Evolutionary conservation across 2,113 vertebrate genomes (phyloP).

Genomic region (Pica pica): DNA sequence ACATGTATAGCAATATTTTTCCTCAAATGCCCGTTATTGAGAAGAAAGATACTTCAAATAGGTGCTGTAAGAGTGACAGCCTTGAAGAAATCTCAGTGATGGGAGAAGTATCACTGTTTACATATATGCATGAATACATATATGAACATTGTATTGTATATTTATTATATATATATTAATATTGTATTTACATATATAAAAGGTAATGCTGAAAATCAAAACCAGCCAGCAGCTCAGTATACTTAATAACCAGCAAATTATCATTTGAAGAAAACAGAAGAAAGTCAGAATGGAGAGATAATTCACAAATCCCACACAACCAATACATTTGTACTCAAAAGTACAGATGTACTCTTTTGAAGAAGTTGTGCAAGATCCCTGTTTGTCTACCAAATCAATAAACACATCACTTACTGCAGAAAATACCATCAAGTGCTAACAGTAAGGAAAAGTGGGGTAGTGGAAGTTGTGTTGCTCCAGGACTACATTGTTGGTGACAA

Average conservation of each 20-base stretch:
- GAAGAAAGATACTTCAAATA: background rate
- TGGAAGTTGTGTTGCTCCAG: background rate
- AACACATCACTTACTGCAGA: background rate
- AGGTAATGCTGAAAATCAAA: background rate
- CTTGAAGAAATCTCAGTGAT: background rate
- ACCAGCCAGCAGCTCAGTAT: background rate
- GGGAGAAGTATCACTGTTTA: background rate
- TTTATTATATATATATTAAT: background rate
- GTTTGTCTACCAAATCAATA: background rate
- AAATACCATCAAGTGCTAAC: background rate
- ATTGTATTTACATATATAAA: background rate
- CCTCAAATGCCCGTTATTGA: background rate
- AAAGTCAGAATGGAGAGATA: background rate
- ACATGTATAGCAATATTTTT: background rate
- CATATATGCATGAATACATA: background rate
- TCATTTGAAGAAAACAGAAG: background rate
- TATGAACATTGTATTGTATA: background rate
- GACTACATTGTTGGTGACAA: background rate
- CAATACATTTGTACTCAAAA: background rate
- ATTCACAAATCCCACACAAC: background rate
- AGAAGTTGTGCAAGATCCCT: background rate
- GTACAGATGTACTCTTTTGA: background rate
- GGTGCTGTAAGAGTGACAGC: background rate
- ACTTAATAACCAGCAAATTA: background rate
- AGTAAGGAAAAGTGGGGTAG: background rate